These are phyloP conservation scores for Glareola pratincola DNA, from an alignment of 2,113 vertebrate species.

Conservation along the genomic window DNA sequence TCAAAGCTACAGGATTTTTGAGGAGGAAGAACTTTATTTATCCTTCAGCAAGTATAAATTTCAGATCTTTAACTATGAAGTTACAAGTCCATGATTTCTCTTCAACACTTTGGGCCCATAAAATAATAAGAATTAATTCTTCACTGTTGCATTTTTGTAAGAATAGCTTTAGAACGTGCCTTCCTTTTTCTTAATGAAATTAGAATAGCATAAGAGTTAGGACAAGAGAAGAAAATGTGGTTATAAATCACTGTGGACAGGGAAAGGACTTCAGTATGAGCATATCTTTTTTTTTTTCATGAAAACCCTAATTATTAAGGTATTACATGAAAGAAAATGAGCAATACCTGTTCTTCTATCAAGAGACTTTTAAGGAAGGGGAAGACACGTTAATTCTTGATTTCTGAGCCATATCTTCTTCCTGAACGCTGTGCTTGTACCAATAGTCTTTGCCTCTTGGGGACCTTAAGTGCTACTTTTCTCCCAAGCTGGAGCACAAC, in stretches of 20 bases:
- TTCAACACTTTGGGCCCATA: background rate
- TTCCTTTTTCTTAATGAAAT: background rate
- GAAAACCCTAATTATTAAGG: background rate
- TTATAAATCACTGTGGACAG: background rate
- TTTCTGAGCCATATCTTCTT: background rate
- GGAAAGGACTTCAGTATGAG: background rate
- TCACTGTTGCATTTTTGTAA: background rate
- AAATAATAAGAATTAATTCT: background rate
- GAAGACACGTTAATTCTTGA: background rate
- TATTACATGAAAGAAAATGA: background rate
- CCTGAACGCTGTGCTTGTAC: background rate
- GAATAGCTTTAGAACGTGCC: background rate
- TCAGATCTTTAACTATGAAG: background rate
- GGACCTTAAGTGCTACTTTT: background rate
- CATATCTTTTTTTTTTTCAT: background rate
- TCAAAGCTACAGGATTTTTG: background rate
- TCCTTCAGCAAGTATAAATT: background rate
- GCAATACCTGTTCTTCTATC: background rate
- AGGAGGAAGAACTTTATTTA: background rate
- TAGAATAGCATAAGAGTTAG: background rate
- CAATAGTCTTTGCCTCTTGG: background rate
- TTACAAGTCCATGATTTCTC: background rate
- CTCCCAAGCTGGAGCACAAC: background rate
- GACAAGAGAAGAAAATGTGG: background rate
- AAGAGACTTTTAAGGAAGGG: background rate